phyloP scores from a whole-genome alignment of 2,113 vertebrate species.

The Xiphophorus hellerii region DNA sequence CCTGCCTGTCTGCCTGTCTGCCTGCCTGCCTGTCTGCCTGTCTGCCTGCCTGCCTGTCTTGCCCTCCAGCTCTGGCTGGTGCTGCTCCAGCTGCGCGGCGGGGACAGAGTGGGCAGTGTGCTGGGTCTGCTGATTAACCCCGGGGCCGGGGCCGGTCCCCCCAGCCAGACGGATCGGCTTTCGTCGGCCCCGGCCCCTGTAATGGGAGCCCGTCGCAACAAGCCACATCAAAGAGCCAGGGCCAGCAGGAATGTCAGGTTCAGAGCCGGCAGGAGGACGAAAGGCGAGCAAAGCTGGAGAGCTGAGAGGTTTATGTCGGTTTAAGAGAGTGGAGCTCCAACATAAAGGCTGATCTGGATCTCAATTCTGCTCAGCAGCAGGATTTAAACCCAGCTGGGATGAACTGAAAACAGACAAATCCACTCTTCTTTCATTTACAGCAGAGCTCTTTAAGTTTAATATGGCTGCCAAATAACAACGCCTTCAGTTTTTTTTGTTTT shows the following conservation, averaged over 20 bases:
- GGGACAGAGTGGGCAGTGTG: constrained; percentile 85
- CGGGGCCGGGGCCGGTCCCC: constrained; percentile 82
- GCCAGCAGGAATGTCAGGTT: constrained; percentile 89
- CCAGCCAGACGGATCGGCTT: constrained; percentile 84
- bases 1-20: too few species aligned
- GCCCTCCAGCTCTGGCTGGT: constrained; percentile 80
- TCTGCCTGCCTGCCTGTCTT: constrained; percentile 68
- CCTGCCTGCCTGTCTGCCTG: too few species aligned
- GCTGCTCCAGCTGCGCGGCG: constrained; percentile 70
- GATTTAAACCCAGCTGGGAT: constrained; percentile 46
- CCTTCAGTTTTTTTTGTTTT: constrained; percentile 43
- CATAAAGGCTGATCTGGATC: constrained; percentile 14
- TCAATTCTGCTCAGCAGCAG: constrained; percentile 64
- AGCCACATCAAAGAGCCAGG: constrained; percentile 85
- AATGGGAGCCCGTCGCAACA: constrained; percentile 86
- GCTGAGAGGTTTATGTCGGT: constrained; percentile 63
- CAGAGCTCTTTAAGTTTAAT: constrained; percentile 73
- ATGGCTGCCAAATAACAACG: constrained; percentile 64
- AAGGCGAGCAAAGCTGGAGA: constrained; percentile 39
- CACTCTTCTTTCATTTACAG: constrained; percentile 69
- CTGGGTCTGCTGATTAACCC: constrained; percentile 85
- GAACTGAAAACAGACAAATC: background rate
- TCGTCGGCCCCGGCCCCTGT: constrained; percentile 83
- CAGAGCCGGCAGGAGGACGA: constrained; percentile 71
- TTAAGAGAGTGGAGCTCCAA: constrained; percentile 43